Evolutionary conservation across 2,888 invertebrate species (phyloP), one percentile per base, ranked within the genome.

Genomic region (Miltochrista miniata): DNA sequence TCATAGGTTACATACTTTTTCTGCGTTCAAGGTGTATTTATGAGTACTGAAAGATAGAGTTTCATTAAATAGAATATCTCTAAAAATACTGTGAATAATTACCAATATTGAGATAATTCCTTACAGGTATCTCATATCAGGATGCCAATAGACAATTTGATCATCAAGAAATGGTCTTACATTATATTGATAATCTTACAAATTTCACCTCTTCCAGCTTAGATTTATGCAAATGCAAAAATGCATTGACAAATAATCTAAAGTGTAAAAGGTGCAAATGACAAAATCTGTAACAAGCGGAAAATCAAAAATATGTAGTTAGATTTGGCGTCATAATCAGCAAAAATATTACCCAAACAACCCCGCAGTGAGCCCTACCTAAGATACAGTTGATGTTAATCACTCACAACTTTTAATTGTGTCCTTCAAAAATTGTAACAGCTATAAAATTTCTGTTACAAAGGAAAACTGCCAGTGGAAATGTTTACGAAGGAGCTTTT

Each of bases 311-410:
- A 50, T 61, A 79, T 76, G 51, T 13, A 64, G 56, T 54, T 4
- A 63, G 68, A 73, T 76, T 74, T 72, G 66, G 61, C 69, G 73
- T 70, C 68, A 72, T 72, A 69, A 67, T 64, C 51, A 66, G 68
- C 68, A 65, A 70, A 68, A 68, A 58, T 42, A 41, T 38, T 37
- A 13, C 43, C 48, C 45, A 59, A 62, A 54, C 62, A 59, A 55
- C 52, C 64, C 64, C 65, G 79, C 76, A 78, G 78, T 68, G 69
- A 66, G 54, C 56, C 42, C 44, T 37, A 50, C 50, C 52, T n/a
- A 24, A 55, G 59, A 66, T 62, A 61, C 48, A 54, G 50, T 47
- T 49, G 42, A 52, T 55, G 63, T 47, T 60, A 68, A 71, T 70
- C 63, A 51, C 54, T 56, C 55, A 59, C 52, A 52, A 52, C 55